Evolutionary conservation across 2,113 vertebrate genomes (phyloP).

Genomic region (Apodemus sylvaticus): DNA sequence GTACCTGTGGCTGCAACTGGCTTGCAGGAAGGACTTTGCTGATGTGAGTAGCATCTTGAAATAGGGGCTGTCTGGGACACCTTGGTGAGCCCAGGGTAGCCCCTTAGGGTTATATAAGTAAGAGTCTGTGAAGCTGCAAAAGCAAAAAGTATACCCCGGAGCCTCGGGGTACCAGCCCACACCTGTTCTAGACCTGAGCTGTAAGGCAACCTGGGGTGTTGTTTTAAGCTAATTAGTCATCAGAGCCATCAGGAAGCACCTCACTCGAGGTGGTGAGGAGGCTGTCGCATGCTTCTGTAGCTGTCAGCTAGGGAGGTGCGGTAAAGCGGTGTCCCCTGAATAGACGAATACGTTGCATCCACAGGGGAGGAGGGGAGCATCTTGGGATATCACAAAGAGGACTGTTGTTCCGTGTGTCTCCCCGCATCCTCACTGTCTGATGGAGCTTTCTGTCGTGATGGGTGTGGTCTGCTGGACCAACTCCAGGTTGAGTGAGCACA

Average conservation of each 20-base stretch:
- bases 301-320: neutral
- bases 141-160: neutral
- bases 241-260: neutral
- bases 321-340: neutral
- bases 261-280: neutral
- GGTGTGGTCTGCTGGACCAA: neutral
- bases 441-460: neutral
- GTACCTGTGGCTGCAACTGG: no score
- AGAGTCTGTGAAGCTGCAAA: neutral
- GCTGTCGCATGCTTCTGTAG: neutral
- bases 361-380: neutral
- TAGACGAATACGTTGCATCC: rapidly evolving
- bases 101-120: neutral
- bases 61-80: neutral
- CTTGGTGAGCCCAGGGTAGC: neutral
- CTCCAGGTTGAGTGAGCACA: neutral
- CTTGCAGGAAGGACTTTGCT: neutral
- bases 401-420: neutral
- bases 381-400: neutral
- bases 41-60: neutral
- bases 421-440: neutral
- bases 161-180: neutral
- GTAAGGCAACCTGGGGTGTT: no score
- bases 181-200: neutral
- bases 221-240: neutral